These are phyloP conservation scores for Dipodomys stephensi DNA, from an alignment of 2,113 vertebrate genomes.

Conservation along the genomic window DNA sequence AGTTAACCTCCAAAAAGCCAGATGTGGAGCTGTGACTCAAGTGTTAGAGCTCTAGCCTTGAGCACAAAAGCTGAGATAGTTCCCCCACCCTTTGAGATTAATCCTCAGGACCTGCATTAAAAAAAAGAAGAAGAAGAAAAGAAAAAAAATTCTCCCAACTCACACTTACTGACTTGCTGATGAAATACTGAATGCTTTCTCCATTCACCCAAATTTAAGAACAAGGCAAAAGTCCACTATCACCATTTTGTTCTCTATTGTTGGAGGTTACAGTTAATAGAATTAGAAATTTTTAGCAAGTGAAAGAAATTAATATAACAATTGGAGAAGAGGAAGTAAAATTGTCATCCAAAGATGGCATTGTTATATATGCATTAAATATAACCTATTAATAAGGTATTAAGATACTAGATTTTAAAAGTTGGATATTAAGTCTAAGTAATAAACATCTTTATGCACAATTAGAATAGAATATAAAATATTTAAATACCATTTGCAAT, in stretches of 20 bases:
- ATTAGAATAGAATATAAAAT: constrained; percentile 15
- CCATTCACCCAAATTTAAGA: not conserved
- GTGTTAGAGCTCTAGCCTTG: no score
- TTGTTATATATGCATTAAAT: not conserved
- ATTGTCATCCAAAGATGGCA: not conserved
- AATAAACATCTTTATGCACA: not conserved
- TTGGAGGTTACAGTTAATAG: not conserved
- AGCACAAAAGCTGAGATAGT: no score
- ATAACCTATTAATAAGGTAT: not conserved
- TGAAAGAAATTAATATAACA: not conserved
- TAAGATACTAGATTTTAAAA: constrained; percentile 36
- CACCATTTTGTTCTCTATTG: not conserved
- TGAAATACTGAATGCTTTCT: not conserved
- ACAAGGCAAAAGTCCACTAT: not conserved
- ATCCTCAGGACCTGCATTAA: no score
- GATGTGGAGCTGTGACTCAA: no score
- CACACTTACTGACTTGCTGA: no score
- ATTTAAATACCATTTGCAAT: constrained; percentile 11
- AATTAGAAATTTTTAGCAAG: not conserved
- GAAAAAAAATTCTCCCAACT: no score
- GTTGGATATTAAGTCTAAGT: not conserved
- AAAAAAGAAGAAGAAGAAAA: no score
- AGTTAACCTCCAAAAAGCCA: no score
- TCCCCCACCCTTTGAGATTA: no score
- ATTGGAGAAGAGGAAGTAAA: constrained; percentile 9